Evolutionary conservation across 2,797 vertebrate genomes (phyloP), one percentile per base, ranked within the genome.

Genomic region (Pogonophryne albipinna): DNA sequence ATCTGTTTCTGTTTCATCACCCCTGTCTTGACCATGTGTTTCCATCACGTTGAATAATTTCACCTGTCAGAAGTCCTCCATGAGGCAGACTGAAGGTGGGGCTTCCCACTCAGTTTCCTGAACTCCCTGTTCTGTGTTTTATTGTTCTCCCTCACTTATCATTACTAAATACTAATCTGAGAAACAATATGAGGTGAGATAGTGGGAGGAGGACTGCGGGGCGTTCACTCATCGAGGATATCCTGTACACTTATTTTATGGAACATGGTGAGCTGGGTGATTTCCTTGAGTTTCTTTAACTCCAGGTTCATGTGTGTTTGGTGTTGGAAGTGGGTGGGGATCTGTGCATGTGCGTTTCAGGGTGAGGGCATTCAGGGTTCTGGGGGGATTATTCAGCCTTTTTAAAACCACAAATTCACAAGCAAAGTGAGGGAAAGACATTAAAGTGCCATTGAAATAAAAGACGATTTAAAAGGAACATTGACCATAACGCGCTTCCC

Each of bases 171-270:
- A 83, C 74, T 87, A 82, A 90, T 79, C 80, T 49, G 20, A 74
- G 73, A 63, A 93, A 91, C 86, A 92, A 91, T 87, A 86, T 87
- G 74, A 87, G 75, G 74, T 77, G 80, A 82, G 84, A 83, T 83
- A 55, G 47, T 41, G 71, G 77, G 77, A 82, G 79, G 67, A 73
- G 74, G 71, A 44, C 73, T 34, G 72, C 6, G 82, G 76, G 89
- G 88, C 82, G 86, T 89, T 92, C 74, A 93, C 86, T 93, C 85
- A 86, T 84, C 67, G 70, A 94, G 94, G 93, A 95, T 89, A 91
- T 94, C 93, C 93, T 89, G 85, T 89, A 87, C 79, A 85, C 79
- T 83, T 85, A 68, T 85, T 92, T 85, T 85, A 85, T 89, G 86
- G 91, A 89, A 86, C 89, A 88, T 20, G 70, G 76, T 66, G 88